phyloP scores from a whole-genome alignment of 2,888 invertebrate species.

The Melanostoma scalare region DNA sequence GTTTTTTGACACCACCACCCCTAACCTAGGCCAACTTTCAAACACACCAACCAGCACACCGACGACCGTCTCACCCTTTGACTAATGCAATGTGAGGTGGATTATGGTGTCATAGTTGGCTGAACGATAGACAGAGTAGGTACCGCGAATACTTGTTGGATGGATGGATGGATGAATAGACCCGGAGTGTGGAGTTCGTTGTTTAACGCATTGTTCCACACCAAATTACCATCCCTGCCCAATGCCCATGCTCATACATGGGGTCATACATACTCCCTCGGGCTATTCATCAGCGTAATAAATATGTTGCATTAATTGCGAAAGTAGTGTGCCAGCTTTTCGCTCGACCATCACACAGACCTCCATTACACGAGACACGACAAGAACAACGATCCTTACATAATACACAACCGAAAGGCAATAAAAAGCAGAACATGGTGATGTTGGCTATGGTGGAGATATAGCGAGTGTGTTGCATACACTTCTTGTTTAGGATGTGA shows the following conservation, averaged over 20 bases:
- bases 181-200: slow-evolving; percentile 43
- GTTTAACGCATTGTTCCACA: slow-evolving; percentile 62
- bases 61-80: slow-evolving; percentile 2
- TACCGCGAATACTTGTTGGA: slow-evolving; percentile 32
- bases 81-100: slow-evolving; percentile 66
- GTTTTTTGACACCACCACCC: slow-evolving; percentile 45
- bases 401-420: slow-evolving; percentile 30
- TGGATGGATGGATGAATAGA: slow-evolving; percentile 44
- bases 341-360: slow-evolving; percentile 24
- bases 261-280: slow-evolving; percentile 27
- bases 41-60: slow-evolving; percentile 2
- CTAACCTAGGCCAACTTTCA: slow-evolving; percentile 56
- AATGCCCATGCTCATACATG: background rate
- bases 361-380: slow-evolving; percentile 22
- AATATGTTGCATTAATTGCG: slow-evolving; percentile 73
- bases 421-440: slow-evolving; percentile 54
- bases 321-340: slow-evolving; percentile 51
- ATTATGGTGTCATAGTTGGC: slow-evolving; percentile 71
- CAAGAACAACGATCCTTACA: slow-evolving; percentile 45
- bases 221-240: slow-evolving; percentile 62
- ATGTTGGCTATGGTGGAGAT: background rate
- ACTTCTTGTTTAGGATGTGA: slow-evolving; percentile 63
- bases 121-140: slow-evolving; percentile 45
- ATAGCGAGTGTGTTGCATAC: too few relatives aligned
- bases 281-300: slow-evolving; percentile 71